Conservation (phyloP, 1,140 invertebrate species). For the Agrypnia vestita region DNA sequence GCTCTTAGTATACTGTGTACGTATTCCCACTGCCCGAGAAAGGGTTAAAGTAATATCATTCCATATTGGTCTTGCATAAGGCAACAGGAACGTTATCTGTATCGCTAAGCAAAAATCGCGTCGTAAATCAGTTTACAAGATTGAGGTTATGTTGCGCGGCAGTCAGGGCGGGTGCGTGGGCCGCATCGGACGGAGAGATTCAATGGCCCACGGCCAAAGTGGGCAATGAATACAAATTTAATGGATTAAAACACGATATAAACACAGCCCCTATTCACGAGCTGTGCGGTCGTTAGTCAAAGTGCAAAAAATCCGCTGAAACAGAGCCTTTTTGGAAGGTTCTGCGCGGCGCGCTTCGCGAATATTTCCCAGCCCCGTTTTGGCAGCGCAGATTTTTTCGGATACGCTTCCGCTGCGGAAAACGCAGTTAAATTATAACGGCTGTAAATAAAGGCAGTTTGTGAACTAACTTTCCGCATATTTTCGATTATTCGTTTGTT, state of each 20-base stretch:
- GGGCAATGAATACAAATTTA: slow-evolving; percentile 47
- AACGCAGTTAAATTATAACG: slow-evolving; percentile 20
- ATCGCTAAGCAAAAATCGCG: too few species aligned
- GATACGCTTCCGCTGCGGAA: background rate
- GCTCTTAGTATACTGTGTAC: too few species aligned
- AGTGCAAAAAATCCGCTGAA: slow-evolving; percentile 16
- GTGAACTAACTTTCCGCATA: background rate
- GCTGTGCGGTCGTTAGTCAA: slow-evolving; percentile 43
- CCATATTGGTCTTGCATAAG: too few species aligned
- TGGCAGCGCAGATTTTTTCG: slow-evolving; percentile 23
- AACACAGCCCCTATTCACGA: slow-evolving; percentile 15
- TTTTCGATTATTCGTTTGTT: slow-evolving; percentile 7
- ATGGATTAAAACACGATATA: slow-evolving; percentile 48
- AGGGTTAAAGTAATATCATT: too few species aligned
- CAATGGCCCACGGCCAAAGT: slow-evolving; percentile 44
- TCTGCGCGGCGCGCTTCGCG: background rate
- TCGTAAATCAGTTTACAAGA: background rate
- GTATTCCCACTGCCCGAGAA: too few species aligned
- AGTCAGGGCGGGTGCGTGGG: slow-evolving; percentile 1
- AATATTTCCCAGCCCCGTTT: slow-evolving; percentile 7
- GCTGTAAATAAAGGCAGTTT: slow-evolving; percentile 15
- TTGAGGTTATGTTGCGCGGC: background rate
- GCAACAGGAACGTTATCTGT: too few species aligned
- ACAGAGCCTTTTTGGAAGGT: background rate
- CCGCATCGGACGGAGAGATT: background rate